Percentiles rank a stretch among this genome's conserved stretches.
phyloP scores from a whole-genome alignment of 35 echinoderm and acorn worm species.

The Diadema setosum region DNA sequence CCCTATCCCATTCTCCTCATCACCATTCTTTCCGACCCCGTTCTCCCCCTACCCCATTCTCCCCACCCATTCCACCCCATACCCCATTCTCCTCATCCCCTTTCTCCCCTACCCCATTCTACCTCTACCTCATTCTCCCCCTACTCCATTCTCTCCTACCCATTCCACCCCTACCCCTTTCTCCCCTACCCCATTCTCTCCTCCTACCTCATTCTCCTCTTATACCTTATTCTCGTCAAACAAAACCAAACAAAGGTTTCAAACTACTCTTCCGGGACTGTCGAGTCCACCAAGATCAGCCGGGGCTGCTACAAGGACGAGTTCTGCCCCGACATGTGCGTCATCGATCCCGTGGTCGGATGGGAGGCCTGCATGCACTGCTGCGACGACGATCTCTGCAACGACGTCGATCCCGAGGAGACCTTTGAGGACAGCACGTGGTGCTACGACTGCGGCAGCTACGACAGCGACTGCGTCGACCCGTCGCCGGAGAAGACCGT shows the following conservation, averaged over 20 bases:
- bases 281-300: not conserved
- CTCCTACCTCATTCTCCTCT: too few species aligned
- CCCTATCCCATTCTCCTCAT: not conserved
- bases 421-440: constrained; percentile 4
- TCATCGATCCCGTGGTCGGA: not conserved
- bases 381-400: constrained; percentile 8
- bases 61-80: not conserved
- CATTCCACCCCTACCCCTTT: not conserved
- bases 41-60: not conserved
- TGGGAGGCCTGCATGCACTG: constrained; percentile 2
- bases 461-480: not conserved
- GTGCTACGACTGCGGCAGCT: constrained; percentile 20
- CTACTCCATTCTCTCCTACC: not conserved
- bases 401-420: not conserved
- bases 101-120: not conserved
- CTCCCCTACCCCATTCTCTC: too few species aligned
- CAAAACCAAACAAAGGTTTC: not conserved
- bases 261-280: not conserved
- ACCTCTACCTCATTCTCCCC: not conserved
- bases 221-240: not conserved
- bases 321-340: not conserved
- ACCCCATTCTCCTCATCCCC: not conserved
- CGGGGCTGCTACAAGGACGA: not conserved
- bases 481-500: not conserved
- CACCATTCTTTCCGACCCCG: not conserved